Evolutionary conservation across 2,888 invertebrate genomes (phyloP).

Genomic region (Drosophila borborema): DNA sequence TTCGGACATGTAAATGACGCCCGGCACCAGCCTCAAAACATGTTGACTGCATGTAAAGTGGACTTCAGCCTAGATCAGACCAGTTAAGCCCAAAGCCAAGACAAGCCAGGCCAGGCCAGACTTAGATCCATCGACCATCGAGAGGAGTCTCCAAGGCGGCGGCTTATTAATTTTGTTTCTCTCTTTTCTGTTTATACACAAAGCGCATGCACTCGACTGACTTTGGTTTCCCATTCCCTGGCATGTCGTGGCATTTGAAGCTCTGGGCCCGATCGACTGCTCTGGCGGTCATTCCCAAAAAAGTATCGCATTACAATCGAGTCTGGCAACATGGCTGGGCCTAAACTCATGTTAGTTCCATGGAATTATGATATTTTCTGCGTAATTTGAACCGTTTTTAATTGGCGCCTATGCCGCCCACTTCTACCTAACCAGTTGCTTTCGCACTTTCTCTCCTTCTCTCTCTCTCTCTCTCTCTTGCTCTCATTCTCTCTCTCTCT

Average conservation of each 20-base stretch:
- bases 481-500: background rate
- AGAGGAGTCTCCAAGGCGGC: slow-evolving; percentile 47
- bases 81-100: slow-evolving; percentile 8
- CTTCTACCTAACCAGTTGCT: slow-evolving; percentile 25
- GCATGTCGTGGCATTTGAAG: slow-evolving; percentile 16
- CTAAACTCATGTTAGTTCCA: slow-evolving; percentile 72
- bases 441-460: slow-evolving; percentile 26
- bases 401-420: slow-evolving; percentile 74
- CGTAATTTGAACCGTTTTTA: slow-evolving; percentile 77
- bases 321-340: slow-evolving; percentile 60
- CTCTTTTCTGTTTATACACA: slow-evolving; percentile 61
- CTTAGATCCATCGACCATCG: slow-evolving; percentile 21
- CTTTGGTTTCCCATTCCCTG: slow-evolving; percentile 39
- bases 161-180: slow-evolving; percentile 57
- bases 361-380: slow-evolving; percentile 80
- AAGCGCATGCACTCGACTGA: slow-evolving; percentile 77
- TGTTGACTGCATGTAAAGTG: slow-evolving; percentile 75
- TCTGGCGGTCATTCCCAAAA: slow-evolving; percentile 49
- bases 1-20: slow-evolving; percentile 79
- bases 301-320: slow-evolving; percentile 71
- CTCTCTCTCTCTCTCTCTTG: background rate
- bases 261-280: slow-evolving; percentile 6
- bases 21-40: slow-evolving; percentile 77
- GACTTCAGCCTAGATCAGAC: slow-evolving; percentile 34
- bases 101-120: background rate